These are phyloP conservation scores for Tetragnatha versicolor DNA, from an alignment of 1,140 invertebrate genomes.

Conservation along the genomic window DNA sequence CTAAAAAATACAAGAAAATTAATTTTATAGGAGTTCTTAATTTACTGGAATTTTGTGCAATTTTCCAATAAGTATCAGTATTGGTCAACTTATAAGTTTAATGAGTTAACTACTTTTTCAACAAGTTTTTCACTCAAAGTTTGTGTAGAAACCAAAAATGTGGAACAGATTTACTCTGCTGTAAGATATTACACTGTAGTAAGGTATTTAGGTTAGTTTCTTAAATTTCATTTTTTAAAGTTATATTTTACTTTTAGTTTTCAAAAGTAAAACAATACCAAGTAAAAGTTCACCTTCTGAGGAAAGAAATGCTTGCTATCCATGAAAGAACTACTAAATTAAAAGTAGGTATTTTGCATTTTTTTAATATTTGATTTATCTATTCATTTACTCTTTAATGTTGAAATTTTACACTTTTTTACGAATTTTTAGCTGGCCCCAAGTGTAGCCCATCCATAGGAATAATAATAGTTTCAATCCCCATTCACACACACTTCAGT, in stretches of 20 bases:
- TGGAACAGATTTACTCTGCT: background rate
- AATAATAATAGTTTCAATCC: too few relatives aligned
- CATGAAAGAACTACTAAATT: conserved; percentile 40
- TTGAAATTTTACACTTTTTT: too few relatives aligned
- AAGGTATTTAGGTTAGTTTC: too few relatives aligned
- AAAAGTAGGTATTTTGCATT: conserved; percentile 29
- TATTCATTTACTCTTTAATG: too few relatives aligned
- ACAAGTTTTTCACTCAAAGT: background rate
- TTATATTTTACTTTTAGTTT: conserved; percentile 4
- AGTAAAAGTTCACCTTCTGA: conserved; percentile 11
- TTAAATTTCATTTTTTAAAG: background rate
- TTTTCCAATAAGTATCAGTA: background rate
- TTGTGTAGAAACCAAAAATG: background rate
- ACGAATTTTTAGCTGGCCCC: too few relatives aligned
- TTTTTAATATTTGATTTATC: too few relatives aligned
- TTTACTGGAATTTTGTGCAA: too few relatives aligned
- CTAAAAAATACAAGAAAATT: too few relatives aligned
- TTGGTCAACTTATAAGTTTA: background rate
- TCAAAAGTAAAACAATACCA: conserved; percentile 32
- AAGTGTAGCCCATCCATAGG: too few relatives aligned
- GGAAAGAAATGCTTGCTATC: conserved; percentile 35
- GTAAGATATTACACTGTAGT: background rate
- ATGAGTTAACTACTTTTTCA: background rate
- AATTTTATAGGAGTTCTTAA: too few relatives aligned
- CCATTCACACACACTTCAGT: too few relatives aligned